Percentiles rank a stretch among this genome's conserved stretches.
phyloP scores from a whole-genome alignment of 2,113 vertebrate genomes.

The Rattus rattus region DNA sequence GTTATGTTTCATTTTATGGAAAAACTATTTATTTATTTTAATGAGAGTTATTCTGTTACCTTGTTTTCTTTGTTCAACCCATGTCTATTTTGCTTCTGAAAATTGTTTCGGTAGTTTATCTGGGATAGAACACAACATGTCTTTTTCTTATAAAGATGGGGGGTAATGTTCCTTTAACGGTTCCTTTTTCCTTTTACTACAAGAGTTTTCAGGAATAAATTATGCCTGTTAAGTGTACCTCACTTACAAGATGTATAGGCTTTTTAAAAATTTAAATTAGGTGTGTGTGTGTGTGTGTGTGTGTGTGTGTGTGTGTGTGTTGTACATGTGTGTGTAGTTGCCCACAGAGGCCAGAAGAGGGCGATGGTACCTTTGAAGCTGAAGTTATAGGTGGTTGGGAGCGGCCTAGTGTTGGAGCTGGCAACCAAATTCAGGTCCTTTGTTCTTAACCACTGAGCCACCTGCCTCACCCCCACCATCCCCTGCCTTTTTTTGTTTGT shows the following conservation, averaged over 20 bases:
- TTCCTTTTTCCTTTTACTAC: background rate
- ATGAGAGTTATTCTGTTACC: conserved; percentile 7
- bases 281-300: background rate
- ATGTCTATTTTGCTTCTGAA: background rate
- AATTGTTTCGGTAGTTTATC: background rate
- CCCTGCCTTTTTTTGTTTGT: background rate
- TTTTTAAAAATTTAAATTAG: background rate
- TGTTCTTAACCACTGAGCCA: background rate
- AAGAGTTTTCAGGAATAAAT: conserved; percentile 27
- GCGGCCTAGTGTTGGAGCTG: background rate
- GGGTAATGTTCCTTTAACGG: background rate
- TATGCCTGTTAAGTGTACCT: background rate
- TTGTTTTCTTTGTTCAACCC: conserved; percentile 12
- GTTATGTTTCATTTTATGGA: background rate
- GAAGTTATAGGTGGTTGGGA: background rate
- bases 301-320: background rate
- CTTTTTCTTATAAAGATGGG: background rate
- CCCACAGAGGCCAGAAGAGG: background rate
- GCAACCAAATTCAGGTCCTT: background rate
- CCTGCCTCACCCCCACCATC: background rate
- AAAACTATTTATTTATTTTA: conserved; percentile 27
- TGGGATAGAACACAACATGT: background rate
- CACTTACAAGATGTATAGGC: background rate
- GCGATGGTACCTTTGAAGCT: background rate
- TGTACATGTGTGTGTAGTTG: background rate